Evolutionary conservation across 2,113 vertebrate genomes (phyloP).

Genomic region (Carassius carassius): DNA sequence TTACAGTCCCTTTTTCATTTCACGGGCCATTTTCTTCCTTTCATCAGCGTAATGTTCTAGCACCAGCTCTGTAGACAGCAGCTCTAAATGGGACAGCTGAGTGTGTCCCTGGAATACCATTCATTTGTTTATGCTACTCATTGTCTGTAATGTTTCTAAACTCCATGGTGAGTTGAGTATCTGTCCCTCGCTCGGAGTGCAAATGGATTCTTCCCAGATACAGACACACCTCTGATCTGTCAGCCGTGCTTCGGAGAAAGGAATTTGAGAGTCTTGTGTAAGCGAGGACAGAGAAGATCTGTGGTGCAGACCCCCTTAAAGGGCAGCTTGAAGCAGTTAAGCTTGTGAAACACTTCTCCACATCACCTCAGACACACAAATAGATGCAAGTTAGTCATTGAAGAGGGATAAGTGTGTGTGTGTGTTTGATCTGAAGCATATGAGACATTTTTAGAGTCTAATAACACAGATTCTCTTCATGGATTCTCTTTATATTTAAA

Average conservation of each 20-base stretch:
- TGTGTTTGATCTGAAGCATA: slow-evolving; percentile 26
- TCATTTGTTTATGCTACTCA: slow-evolving; percentile 40
- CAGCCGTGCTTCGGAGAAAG: slow-evolving; percentile 26
- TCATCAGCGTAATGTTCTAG: slow-evolving; percentile 53
- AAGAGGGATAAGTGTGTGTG: slow-evolving; percentile 8
- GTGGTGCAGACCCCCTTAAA: slow-evolving; percentile 42
- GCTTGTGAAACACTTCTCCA: slow-evolving; percentile 45
- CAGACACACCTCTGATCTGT: slow-evolving; percentile 49
- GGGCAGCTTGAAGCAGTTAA: slow-evolving; percentile 58
- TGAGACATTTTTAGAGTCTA: slow-evolving; percentile 13
- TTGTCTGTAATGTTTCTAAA: slow-evolving; percentile 49
- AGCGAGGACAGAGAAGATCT: slow-evolving; percentile 30
- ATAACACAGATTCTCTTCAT: neutral
- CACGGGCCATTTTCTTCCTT: slow-evolving; percentile 51
- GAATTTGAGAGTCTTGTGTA: slow-evolving; percentile 42
- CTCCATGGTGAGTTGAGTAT: slow-evolving; percentile 24
- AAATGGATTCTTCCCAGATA: slow-evolving; percentile 24
- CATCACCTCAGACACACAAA: slow-evolving; percentile 56
- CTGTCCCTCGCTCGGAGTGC: slow-evolving; percentile 9
- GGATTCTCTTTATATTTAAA: slow-evolving; percentile 16
- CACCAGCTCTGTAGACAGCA: slow-evolving; percentile 35
- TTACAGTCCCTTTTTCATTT: slow-evolving; percentile 50
- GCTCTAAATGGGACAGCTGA: slow-evolving; percentile 41
- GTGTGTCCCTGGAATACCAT: slow-evolving; percentile 27
- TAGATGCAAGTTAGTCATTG: slow-evolving; percentile 45